Evolutionary conservation across 2,888 invertebrate species (phyloP), one percentile per base, ranked within the genome.

Genomic region (Physocephala rufipes): DNA sequence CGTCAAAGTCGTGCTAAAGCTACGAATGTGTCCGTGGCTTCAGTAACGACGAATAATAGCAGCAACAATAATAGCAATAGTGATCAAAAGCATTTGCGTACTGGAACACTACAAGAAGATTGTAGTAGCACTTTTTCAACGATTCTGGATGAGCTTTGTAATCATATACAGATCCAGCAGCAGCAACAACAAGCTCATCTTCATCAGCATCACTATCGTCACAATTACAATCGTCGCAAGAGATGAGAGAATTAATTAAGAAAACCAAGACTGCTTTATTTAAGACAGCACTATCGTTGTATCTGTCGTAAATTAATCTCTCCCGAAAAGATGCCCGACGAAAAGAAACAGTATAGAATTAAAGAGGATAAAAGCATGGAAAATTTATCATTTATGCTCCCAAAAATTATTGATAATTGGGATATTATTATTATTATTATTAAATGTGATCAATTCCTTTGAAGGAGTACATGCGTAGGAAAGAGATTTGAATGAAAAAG

Each of bases 171-270:
- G 61, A 26, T 61, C 30, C 65, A 66, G 36, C 67, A 73, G 30
- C 69, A 73, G 45, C 70, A 73, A 55, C 67, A 71, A 65, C 30
- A 72, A 53, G 66, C 30, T 70, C 59, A 70, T 26, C 53, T 69
- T 43, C 28, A 64, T 63, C 72, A 63, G 66, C 70, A 67, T 70
- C 63, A 64, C 36, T 13, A 68, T 26, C 64, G 61, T 58, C 47
- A 28, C 69, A 59, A 28, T 28, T 66, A 36, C 36, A 70, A 45
- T 45, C 63, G 30, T 15, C 70, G 70, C 58, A 55, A 36, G 61
- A 68, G 63, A 64, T 70, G 51, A 47, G 47, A 45, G 21, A 47
- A n/a, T 24, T 45, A 64, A 19, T 49, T n/a, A 45, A 26, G n/a
- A n/a, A n/a, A n/a, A n/a, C n/a, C n/a, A n/a, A n/a, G n/a, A n/a